These are phyloP conservation scores for Eucera pruinosa DNA, from an alignment of 2,888 invertebrate genomes.

Conservation along the genomic window DNA sequence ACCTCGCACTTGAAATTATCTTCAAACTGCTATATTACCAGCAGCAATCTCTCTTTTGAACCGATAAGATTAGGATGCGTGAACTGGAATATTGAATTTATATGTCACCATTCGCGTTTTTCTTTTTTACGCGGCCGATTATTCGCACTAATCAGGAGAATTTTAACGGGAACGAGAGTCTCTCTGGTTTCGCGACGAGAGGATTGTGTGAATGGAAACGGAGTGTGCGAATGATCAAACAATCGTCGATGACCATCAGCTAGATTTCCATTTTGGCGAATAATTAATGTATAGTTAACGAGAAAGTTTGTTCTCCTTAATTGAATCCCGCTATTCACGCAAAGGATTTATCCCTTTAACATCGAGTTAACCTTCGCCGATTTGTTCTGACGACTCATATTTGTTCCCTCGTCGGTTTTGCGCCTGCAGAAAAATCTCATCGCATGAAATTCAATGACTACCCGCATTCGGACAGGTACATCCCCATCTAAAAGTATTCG, in stretches of 20 bases:
- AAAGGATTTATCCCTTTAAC: too few species aligned
- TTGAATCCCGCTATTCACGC: background rate
- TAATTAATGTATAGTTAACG: conserved; percentile 41
- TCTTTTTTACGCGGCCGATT: too few species aligned
- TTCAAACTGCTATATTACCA: background rate
- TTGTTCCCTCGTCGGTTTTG: background rate
- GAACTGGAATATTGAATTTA: background rate
- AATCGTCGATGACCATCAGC: conserved; percentile 56
- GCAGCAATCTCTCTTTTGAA: background rate
- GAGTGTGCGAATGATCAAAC: conserved; percentile 65
- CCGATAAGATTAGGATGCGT: conserved; percentile 41
- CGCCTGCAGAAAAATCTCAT: conserved; percentile 19
- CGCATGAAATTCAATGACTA: conserved; percentile 42
- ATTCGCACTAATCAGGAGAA: conserved; percentile 27
- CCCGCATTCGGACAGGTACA: conserved; percentile 36
- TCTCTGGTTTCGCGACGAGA: conserved; percentile 26
- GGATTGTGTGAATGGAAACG: conserved; percentile 76
- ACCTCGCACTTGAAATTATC: conserved; percentile 2
- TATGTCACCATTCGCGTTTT: conserved; percentile 10
- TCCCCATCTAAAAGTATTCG: too few species aligned
- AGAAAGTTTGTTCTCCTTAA: background rate
- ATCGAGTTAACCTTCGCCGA: background rate
- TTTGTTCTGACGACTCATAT: background rate
- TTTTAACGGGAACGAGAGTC: conserved; percentile 47
- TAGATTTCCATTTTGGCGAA: conserved; percentile 20